These are phyloP conservation scores for Eueremaeus valkanovi DNA, from an alignment of 2,888 invertebrate species.

Conservation along the genomic window DNA sequence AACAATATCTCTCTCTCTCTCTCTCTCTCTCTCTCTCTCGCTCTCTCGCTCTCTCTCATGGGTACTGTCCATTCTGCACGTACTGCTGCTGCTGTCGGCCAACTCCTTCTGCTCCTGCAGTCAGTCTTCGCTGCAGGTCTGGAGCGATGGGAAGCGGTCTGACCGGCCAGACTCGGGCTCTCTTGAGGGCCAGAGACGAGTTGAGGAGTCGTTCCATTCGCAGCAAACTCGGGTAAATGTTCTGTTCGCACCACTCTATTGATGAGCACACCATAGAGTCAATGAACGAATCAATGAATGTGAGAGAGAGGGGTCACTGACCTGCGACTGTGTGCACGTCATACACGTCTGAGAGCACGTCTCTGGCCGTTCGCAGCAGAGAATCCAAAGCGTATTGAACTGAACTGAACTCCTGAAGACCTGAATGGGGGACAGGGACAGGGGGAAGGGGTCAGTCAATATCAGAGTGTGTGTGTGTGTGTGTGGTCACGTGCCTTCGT, in stretches of 20 bases:
- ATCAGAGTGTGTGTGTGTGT: no score
- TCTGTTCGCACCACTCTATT: constrained; percentile 49
- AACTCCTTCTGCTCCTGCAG: no score
- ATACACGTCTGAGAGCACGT: constrained; percentile 59
- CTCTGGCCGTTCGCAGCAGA: constrained; percentile 54
- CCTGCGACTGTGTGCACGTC: constrained; percentile 47
- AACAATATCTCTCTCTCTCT: no score
- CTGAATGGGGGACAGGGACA: no score
- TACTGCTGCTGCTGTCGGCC: no score
- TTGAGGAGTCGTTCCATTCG: constrained; percentile 47
- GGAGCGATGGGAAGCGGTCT: constrained; percentile 46
- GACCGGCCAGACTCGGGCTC: constrained; percentile 46
- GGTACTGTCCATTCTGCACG: no score
- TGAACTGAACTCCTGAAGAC: constrained; percentile 46
- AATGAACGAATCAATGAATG: no score
- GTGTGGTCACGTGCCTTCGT: no score
- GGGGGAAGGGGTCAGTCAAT: no score
- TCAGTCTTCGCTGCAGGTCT: constrained; percentile 40
- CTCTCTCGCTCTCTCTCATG: no score
- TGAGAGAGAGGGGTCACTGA: not conserved
- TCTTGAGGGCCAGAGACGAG: constrained; percentile 45
- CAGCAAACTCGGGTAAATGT: constrained; percentile 47
- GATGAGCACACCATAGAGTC: no score
- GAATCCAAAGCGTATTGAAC: constrained; percentile 45
- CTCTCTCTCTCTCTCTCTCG: no score